These are phyloP conservation scores for Anagyrus pseudococci DNA, from an alignment of 2,888 invertebrate genomes.

Conservation along the genomic window DNA sequence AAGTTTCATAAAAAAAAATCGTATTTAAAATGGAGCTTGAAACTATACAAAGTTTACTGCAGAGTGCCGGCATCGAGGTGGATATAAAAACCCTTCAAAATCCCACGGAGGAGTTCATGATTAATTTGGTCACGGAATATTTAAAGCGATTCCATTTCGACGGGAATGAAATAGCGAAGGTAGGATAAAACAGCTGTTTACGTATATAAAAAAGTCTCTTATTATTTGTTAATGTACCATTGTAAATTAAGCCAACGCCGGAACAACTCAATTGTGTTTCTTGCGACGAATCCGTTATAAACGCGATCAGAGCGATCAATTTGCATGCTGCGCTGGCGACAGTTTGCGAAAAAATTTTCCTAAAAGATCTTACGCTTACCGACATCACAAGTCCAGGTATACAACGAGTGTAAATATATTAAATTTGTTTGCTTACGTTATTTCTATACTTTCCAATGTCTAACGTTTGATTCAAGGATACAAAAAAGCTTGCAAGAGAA, in stretches of 20 bases:
- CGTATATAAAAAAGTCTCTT: not conserved
- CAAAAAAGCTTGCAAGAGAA: conserved; percentile 43
- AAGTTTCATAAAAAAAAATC: no score
- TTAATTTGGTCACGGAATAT: conserved; percentile 41
- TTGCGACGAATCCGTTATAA: conserved; percentile 37
- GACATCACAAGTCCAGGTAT: conserved; percentile 44
- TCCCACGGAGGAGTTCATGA: conserved; percentile 43
- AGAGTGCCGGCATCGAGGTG: conserved; percentile 38
- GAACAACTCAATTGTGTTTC: conserved; percentile 38
- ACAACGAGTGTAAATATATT: not conserved
- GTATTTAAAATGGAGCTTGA: conserved; percentile 44
- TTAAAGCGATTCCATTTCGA: conserved; percentile 41
- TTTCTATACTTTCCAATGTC: conserved; percentile 10
- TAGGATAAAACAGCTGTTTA: conserved; percentile 23
- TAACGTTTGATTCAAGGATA: no score
- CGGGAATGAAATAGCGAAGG: conserved; percentile 40
- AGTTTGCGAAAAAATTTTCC: conserved; percentile 40
- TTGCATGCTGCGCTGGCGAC: conserved; percentile 38
- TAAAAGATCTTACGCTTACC: conserved; percentile 42
- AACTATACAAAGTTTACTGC: conserved; percentile 40
- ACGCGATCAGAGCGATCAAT: conserved; percentile 41
- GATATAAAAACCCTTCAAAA: conserved; percentile 39
- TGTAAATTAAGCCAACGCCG: conserved; percentile 38
- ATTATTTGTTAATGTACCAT: not conserved
- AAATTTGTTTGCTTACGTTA: not conserved